Evolutionary conservation across 2,113 vertebrate genomes (phyloP).

Genomic region (Guaruba guarouba): DNA sequence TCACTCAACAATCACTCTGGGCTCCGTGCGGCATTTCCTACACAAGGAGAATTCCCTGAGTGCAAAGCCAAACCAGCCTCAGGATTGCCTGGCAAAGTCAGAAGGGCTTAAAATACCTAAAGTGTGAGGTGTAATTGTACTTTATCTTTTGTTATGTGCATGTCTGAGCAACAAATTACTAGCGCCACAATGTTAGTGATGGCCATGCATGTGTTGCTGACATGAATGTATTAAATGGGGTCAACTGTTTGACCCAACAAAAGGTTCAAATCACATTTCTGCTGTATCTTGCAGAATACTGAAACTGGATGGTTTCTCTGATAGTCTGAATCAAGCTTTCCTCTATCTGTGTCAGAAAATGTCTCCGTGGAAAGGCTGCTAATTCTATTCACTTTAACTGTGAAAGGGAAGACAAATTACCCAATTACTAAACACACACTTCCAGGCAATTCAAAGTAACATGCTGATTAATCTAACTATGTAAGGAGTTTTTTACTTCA

Average conservation of each 20-base stretch:
- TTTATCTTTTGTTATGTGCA: neutral
- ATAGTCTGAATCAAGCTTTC: slow-evolving; percentile 47
- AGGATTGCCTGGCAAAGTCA: neutral
- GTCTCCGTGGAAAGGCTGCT: slow-evolving; percentile 42
- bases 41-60: neutral
- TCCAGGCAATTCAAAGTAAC: slow-evolving; percentile 62
- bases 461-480: slow-evolving; percentile 68
- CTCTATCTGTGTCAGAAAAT: slow-evolving; percentile 34
- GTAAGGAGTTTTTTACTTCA: neutral
- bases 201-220: neutral
- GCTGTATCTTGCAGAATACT: neutral
- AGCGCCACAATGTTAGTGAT: neutral
- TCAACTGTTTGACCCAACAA: neutral
- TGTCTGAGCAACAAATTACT: neutral
- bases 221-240: neutral
- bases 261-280: neutral
- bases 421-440: slow-evolving; percentile 65
- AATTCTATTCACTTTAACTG: slow-evolving; percentile 58
- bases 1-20: neutral
- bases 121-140: neutral
- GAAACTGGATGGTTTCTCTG: slow-evolving; percentile 41
- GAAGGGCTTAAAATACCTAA: neutral
- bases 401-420: slow-evolving; percentile 73
- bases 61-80: neutral
- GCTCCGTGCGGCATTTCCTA: rapidly evolving